phyloP scores from a whole-genome alignment of 2,797 vertebrate genomes.

The Sebastes ruberrimus region DNA sequence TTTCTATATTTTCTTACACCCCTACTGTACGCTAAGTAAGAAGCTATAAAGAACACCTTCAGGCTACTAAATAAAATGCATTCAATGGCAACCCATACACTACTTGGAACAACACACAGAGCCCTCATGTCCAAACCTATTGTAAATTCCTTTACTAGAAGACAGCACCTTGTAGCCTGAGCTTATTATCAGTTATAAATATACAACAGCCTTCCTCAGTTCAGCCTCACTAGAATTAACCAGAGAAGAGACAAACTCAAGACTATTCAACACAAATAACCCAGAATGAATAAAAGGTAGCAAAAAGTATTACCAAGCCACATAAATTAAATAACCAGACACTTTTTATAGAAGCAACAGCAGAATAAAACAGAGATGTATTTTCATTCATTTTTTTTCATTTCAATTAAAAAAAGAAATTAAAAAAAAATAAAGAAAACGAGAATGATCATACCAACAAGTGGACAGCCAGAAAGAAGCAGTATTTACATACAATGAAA shows the following conservation, averaged over 20 bases:
- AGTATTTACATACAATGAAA: no score
- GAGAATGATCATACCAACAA: no score
- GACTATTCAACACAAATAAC: background rate
- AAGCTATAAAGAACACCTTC: background rate
- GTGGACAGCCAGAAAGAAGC: no score
- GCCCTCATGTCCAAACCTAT: background rate
- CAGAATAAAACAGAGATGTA: background rate
- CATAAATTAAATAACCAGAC: no score
- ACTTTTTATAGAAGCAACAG: background rate
- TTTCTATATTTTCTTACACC: no score
- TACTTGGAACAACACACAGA: no score
- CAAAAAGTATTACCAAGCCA: no score
- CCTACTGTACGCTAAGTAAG: background rate
- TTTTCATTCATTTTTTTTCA: no score
- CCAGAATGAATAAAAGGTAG: background rate
- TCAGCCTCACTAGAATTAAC: background rate
- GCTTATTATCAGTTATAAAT: no score
- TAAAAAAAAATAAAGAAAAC: no score
- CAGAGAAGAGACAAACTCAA: background rate
- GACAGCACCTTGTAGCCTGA: rapidly evolving
- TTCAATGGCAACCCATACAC: background rate
- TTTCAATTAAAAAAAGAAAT: no score
- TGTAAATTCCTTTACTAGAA: no score
- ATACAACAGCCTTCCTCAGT: background rate
- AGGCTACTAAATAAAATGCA: background rate